phyloP scores from a whole-genome alignment of 2,888 invertebrate genomes.

The Tetanocera ferruginea region DNA sequence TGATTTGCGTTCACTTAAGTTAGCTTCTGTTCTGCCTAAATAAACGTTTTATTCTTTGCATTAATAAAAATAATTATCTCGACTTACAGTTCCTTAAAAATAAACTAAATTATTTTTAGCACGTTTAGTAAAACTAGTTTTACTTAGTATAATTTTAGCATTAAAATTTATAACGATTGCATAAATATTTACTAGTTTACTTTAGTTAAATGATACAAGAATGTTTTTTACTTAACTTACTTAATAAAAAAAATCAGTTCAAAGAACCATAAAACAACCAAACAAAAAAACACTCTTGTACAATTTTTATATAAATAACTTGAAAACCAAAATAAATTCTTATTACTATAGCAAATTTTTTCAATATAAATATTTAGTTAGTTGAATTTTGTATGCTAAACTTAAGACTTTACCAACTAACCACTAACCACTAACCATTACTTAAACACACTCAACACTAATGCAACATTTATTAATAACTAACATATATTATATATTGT shows the following conservation, averaged over 20 bases:
- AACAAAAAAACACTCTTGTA: no score
- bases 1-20: background rate
- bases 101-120: conserved; percentile 20
- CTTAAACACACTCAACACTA: background rate
- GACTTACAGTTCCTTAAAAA: conserved; percentile 15
- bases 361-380: background rate
- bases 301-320: no score
- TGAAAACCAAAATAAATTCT: no score
- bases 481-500: background rate
- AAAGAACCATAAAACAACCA: no score
- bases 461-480: background rate
- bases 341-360: background rate
- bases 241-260: no score
- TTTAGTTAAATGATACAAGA: no score
- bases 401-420: background rate
- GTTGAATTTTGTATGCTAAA: conserved; percentile 1
- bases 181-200: no score
- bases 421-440: background rate
- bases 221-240: no score
- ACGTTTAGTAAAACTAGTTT: conserved; percentile 16
- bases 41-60: background rate
- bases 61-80: background rate
- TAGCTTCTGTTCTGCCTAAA: background rate
- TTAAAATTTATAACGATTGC: background rate
- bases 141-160: background rate